phyloP scores from a whole-genome alignment of 2,797 vertebrate genomes.

The Lycodopsis pacificus region DNA sequence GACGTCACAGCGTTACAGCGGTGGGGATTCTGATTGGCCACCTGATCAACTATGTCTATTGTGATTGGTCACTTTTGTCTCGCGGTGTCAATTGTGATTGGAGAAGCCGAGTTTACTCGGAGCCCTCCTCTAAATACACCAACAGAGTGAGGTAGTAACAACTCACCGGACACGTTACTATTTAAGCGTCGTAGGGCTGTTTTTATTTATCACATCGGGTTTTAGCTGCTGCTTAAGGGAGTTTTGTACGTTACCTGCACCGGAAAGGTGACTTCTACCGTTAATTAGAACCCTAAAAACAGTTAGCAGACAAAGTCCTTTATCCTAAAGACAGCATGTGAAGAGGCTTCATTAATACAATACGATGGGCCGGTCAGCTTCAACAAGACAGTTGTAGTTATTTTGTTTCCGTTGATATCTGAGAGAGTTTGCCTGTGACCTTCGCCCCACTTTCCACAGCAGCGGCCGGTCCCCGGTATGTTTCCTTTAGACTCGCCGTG shows the following conservation, averaged over 20 bases:
- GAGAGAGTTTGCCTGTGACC: not conserved
- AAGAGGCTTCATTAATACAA: not conserved
- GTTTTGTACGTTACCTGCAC: not conserved
- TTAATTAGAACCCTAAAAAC: slow-evolving; percentile 1
- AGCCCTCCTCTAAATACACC: not conserved
- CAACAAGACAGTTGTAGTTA: not conserved
- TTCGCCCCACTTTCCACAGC: not conserved
- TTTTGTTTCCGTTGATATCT: not conserved
- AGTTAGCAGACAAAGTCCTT: not conserved
- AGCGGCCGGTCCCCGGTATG: slow-evolving; percentile 78
- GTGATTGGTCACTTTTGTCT: slow-evolving; percentile 38
- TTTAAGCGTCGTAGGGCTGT: not conserved
- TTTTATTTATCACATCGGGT: not conserved
- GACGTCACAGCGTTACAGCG: slow-evolving; percentile 24
- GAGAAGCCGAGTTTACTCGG: not conserved
- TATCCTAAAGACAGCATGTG: not conserved
- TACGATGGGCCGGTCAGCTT: not conserved
- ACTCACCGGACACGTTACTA: slow-evolving; percentile 1
- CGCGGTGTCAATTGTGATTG: slow-evolving; percentile 47
- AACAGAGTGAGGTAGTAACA: slow-evolving; percentile 46
- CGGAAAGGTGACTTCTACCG: not conserved
- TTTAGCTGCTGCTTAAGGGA: not conserved
- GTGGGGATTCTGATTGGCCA: slow-evolving; percentile 44
- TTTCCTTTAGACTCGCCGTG: slow-evolving; percentile 91
- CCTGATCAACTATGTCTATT: rapidly evolving